phyloP scores from a whole-genome alignment of 2,797 vertebrate genomes.

The Semaprochilodus insignis region DNA sequence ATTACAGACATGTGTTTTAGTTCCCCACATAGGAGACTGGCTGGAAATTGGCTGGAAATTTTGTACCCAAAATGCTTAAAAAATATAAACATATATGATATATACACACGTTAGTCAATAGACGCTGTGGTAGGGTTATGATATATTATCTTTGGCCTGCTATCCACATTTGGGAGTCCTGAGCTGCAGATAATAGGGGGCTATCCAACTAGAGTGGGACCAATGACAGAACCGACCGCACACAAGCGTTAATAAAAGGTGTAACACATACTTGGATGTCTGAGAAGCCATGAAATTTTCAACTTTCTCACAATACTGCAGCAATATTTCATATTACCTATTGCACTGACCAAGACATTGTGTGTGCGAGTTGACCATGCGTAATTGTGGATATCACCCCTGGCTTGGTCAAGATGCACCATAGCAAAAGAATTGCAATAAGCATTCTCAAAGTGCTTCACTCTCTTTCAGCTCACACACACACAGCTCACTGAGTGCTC shows the following conservation, averaged over 20 bases:
- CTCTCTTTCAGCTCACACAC: not conserved
- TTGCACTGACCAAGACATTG: not conserved
- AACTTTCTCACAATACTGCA: not conserved
- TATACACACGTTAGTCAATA: no score
- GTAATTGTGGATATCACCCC: slow-evolving; percentile 2
- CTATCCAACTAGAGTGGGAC: no score
- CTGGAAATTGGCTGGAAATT: no score
- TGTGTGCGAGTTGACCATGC: not conserved
- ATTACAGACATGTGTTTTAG: no score
- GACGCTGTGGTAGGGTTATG: no score
- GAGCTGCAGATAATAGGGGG: no score
- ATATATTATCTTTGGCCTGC: no score
- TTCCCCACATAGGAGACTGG: no score
- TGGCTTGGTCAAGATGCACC: slow-evolving; percentile 11
- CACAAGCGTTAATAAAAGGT: not conserved
- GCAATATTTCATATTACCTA: not conserved
- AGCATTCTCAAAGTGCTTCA: slow-evolving; percentile 5
- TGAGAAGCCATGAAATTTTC: not conserved
- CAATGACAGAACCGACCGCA: no score
- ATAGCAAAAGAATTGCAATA: slow-evolving; percentile 43
- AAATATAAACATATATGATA: no score
- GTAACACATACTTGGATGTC: not conserved
- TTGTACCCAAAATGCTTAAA: no score
- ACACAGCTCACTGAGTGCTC: slow-evolving; percentile 31
- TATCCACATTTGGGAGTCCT: no score